phyloP scores from a whole-genome alignment of 2,888 invertebrate species.

The Nomada lathburiana region DNA sequence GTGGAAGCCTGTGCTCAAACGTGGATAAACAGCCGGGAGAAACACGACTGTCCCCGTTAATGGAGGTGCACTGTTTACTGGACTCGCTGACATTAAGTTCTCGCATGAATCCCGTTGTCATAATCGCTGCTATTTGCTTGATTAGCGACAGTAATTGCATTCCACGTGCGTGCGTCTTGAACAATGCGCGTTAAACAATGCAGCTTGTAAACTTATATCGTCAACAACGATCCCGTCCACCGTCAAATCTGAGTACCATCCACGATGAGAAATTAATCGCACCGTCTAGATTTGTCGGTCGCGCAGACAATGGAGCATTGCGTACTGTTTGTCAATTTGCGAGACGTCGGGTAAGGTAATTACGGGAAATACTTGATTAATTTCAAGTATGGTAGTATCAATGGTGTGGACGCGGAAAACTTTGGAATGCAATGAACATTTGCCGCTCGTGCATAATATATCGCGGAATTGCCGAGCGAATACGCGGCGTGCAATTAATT shows the following conservation, averaged over 20 bases:
- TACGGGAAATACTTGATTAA: too few species aligned
- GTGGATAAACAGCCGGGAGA: constrained; percentile 39
- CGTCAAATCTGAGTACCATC: neutral
- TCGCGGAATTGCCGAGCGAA: too few species aligned
- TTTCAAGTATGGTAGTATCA: too few species aligned
- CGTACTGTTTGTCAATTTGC: neutral
- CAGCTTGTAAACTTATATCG: neutral
- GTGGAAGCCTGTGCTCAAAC: constrained; percentile 31
- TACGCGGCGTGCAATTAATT: too few species aligned
- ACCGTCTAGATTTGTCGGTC: neutral
- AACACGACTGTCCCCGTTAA: constrained; percentile 37
- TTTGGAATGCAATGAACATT: too few species aligned
- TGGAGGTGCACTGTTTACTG: constrained; percentile 31
- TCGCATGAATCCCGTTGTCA: constrained; percentile 26
- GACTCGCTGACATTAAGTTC: constrained; percentile 21
- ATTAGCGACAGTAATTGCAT: constrained; percentile 31
- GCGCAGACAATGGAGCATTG: neutral
- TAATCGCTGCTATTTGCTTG: constrained; percentile 49
- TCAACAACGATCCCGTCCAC: neutral
- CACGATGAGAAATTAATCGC: neutral
- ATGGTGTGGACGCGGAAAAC: too few species aligned
- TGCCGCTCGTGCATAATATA: too few species aligned
- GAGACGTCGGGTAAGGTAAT: too few species aligned
- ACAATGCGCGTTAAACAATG: neutral
- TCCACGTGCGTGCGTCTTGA: neutral